Conservation (phyloP, 1,140 invertebrate genomes). For the Drosophila ambigua region DNA sequence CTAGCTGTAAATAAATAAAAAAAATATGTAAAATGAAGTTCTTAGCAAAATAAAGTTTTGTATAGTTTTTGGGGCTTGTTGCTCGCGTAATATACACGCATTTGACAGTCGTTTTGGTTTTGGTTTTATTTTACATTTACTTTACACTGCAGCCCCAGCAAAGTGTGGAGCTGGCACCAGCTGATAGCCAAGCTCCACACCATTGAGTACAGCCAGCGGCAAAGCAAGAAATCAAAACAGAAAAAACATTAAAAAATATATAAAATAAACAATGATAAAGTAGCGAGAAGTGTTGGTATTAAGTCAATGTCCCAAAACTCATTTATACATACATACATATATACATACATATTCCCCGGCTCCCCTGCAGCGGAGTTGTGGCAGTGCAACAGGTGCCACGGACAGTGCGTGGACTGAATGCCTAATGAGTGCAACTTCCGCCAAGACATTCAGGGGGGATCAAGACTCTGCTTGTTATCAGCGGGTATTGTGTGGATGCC, state of each 20-base stretch:
- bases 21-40: too few species aligned
- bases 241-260: constrained; percentile 14
- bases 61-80: too few species aligned
- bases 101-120: too few species aligned
- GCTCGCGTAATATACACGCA: too few species aligned
- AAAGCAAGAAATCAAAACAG: not conserved
- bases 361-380: constrained; percentile 13
- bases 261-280: constrained; percentile 28
- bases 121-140: too few species aligned
- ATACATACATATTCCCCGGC: not conserved
- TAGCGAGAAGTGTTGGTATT: constrained; percentile 11
- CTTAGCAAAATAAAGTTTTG: too few species aligned
- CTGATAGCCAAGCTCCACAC: constrained; percentile 7
- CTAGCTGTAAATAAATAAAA: too few species aligned
- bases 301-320: constrained; percentile 20
- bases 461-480: constrained; percentile 1
- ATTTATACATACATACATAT: not conserved
- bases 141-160: too few species aligned
- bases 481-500: constrained; percentile 13
- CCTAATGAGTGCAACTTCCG: constrained; percentile 73
- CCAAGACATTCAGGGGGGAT: constrained; percentile 10
- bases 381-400: constrained; percentile 41
- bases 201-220: constrained; percentile 9
- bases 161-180: too few species aligned
- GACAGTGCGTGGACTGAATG: constrained; percentile 56